phyloP scores from a whole-genome alignment of 2,888 invertebrate species.

The Protonemura montana region DNA sequence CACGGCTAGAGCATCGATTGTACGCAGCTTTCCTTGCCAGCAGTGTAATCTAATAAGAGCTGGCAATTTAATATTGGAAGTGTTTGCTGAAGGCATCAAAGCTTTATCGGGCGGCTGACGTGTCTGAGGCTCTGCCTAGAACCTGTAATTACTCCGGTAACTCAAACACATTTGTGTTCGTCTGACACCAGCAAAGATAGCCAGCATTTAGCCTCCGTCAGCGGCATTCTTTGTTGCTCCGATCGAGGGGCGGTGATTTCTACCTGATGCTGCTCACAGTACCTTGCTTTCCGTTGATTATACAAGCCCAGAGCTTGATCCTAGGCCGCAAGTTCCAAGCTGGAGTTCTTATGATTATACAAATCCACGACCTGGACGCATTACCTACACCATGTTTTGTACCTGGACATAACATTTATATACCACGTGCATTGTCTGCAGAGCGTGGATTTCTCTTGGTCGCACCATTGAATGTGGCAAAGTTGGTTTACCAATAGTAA shows the following conservation, averaged over 20 bases:
- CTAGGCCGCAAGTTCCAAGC: not conserved
- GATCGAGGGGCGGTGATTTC: slow-evolving; percentile 36
- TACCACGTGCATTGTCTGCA: not conserved
- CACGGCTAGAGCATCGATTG: not conserved
- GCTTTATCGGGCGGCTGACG: slow-evolving; percentile 39
- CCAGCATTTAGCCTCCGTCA: slow-evolving; percentile 43
- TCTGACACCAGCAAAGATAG: slow-evolving; percentile 47
- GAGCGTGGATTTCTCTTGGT: not conserved
- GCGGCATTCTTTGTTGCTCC: slow-evolving; percentile 43
- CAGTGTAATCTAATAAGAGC: slow-evolving; percentile 25
- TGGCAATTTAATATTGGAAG: slow-evolving; percentile 34
- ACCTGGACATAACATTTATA: not conserved
- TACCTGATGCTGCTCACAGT: slow-evolving; percentile 20
- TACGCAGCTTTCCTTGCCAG: slow-evolving; percentile 15
- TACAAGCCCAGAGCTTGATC: not conserved
- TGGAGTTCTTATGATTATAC: not conserved
- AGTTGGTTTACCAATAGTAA: not conserved
- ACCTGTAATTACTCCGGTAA: slow-evolving; percentile 49
- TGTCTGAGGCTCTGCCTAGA: slow-evolving; percentile 14
- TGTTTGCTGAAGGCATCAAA: slow-evolving; percentile 38
- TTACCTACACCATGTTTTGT: not conserved
- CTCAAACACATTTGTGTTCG: slow-evolving; percentile 50
- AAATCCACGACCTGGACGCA: not conserved
- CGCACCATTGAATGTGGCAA: slow-evolving; percentile 4
- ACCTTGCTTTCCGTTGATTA: not conserved